Evolutionary conservation across 2,797 vertebrate species (phyloP).

Genomic region (Myioborus melanocephalus): DNA sequence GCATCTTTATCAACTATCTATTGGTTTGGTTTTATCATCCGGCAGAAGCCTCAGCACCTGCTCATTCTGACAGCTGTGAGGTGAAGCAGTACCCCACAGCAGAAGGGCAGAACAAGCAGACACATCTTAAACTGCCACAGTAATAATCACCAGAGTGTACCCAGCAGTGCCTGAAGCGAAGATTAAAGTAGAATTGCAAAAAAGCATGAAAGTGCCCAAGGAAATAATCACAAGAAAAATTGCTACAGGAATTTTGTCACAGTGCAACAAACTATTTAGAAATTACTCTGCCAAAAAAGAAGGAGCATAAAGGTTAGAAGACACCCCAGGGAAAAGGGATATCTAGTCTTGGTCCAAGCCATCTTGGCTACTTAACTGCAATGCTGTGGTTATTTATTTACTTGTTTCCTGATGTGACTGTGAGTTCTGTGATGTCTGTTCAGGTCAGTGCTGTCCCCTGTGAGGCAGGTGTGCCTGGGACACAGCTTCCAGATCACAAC

Average conservation of each 20-base stretch:
- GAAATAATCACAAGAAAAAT: background rate
- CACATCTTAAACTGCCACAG: background rate
- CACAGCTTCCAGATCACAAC: background rate
- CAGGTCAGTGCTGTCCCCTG: background rate
- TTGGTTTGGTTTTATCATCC: rapidly evolving
- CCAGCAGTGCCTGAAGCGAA: background rate
- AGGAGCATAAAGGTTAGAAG: background rate
- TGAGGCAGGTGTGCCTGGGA: background rate
- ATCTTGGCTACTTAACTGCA: background rate
- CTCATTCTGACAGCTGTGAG: background rate
- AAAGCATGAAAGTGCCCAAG: background rate
- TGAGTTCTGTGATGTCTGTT: background rate
- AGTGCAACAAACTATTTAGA: background rate
- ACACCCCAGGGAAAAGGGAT: background rate
- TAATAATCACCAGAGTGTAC: background rate
- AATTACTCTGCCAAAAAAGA: background rate
- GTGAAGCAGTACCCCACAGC: background rate
- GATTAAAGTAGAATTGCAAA: rapidly evolving
- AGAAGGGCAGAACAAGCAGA: background rate
- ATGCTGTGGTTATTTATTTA: background rate
- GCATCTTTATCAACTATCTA: background rate
- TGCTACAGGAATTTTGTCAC: background rate
- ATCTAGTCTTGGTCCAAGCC: background rate
- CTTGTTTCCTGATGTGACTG: background rate
- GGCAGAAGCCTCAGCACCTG: background rate